Percentiles rank a stretch among this genome's conserved stretches.
phyloP scores from a whole-genome alignment of 2,888 invertebrate genomes.

The Theristus sp. region DNA sequence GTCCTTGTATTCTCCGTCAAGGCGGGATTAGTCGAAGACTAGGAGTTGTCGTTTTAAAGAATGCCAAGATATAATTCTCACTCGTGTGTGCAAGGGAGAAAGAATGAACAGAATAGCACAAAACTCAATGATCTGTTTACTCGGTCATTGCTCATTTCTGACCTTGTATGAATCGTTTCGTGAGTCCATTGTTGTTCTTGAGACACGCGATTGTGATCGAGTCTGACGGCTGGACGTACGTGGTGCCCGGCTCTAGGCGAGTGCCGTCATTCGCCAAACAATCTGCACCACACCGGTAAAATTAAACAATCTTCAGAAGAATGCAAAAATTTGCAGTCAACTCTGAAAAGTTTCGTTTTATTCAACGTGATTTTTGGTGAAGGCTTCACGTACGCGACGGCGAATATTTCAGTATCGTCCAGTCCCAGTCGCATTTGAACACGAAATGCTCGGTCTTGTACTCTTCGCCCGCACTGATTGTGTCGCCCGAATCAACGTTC shows the following conservation, averaged over 20 bases:
- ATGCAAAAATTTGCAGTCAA: neutral
- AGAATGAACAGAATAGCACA: too few relatives aligned
- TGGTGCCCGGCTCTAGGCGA: neutral
- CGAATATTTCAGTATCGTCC: neutral
- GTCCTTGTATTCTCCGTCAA: too few relatives aligned
- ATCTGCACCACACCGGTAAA: neutral
- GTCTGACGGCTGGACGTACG: neutral
- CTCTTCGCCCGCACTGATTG: neutral
- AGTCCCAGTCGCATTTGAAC: neutral
- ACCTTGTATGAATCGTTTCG: neutral
- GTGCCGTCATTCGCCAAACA: neutral
- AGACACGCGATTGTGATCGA: neutral
- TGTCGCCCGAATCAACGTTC: neutral
- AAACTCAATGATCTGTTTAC: neutral
- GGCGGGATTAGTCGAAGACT: too few relatives aligned
- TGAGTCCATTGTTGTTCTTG: neutral
- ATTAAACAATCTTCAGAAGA: neutral
- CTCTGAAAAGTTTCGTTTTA: neutral
- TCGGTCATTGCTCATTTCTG: neutral
- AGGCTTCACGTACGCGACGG: neutral
- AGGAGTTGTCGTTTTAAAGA: too few relatives aligned
- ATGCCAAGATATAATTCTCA: too few relatives aligned
- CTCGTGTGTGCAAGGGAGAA: too few relatives aligned
- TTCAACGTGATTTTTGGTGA: neutral
- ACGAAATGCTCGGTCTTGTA: neutral